Evolutionary conservation across 2,113 vertebrate species (phyloP).

Genomic region (Sinosuthora webbiana): DNA sequence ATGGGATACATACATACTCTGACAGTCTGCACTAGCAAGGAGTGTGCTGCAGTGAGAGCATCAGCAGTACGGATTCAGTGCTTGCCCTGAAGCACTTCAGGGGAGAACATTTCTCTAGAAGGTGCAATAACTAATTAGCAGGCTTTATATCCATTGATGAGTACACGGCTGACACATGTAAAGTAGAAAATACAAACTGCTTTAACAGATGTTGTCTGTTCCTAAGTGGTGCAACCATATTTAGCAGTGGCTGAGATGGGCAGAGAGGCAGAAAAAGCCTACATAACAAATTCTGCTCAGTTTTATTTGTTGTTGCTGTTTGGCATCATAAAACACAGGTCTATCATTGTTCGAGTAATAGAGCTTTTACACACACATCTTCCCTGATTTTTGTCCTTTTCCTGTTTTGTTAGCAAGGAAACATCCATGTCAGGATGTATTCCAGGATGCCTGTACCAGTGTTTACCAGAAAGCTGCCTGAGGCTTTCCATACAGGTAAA

Average conservation of each 20-base stretch:
- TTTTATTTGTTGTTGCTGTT: background rate
- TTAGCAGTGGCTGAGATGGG: background rate
- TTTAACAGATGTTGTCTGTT: background rate
- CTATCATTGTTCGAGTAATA: background rate
- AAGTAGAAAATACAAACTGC: background rate
- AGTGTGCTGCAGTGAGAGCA: background rate
- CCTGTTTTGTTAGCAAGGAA: constrained; percentile 13
- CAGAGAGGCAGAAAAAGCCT: background rate
- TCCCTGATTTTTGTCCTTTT: background rate
- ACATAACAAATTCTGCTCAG: background rate
- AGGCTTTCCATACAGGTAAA: background rate
- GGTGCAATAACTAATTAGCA: background rate
- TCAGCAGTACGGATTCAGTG: rapidly evolving
- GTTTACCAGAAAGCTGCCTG: background rate
- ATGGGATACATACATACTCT: background rate
- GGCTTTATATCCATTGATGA: background rate
- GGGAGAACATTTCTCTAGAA: background rate
- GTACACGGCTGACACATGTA: background rate
- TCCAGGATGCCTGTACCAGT: background rate
- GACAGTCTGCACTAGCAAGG: background rate
- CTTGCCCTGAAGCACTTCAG: background rate
- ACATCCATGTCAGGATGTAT: background rate
- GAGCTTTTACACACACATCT: background rate
- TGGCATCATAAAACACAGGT: background rate
- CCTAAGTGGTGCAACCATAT: background rate